Evolutionary conservation across 2,113 vertebrate species (phyloP), one percentile per base, ranked within the genome.

Genomic region (Gyps fulvus): DNA sequence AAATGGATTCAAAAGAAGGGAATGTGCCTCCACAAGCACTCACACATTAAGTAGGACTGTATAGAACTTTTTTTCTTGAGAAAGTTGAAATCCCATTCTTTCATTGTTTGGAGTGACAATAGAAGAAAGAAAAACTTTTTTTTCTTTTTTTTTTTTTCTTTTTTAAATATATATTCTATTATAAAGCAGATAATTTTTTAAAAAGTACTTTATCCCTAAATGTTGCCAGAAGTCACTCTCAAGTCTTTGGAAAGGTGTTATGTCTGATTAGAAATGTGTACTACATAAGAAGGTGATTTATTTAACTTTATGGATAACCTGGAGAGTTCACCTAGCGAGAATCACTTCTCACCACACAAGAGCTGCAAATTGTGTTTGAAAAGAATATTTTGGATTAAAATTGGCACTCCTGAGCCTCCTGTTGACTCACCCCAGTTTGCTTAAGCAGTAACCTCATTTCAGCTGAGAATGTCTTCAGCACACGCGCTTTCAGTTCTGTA

Each of bases 311-410:
- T 36, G 25, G 80, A 50, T 58, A 52, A 82, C 67, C 43, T 77
- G 83, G 21, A 92, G 55, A 61, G 63, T 49, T 95, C 80, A 82
- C 86, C 80, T 49, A 52, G n/a, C 58, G 72, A 76, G 95, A 97
- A 79, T 63, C 89, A 84, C 40, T 97, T 97, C 87, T 95, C 86
- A 92, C 83, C 52, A 79, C 15, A 18, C 36, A 87, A 84, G 61
- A 96, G 18, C 89, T 87, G 93, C 27, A 93, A 97, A 96, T 89
- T 96, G 76, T 61, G 55, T 84, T 87, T 92, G 61, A 87, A 95
- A 89, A 86, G 1, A 95, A 34, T 87, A 79, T 87, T 91, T 93
- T 57, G 94, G 70, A 76, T 85, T 82, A 52, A 82, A 94, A 91
- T 61, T 49, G 86, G 6, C 72, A 82, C 58, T 87, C 82, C 40